Base-by-base conservation (phyloP, 2,113 vertebrate species). In the Podarcis muralis region DNA sequence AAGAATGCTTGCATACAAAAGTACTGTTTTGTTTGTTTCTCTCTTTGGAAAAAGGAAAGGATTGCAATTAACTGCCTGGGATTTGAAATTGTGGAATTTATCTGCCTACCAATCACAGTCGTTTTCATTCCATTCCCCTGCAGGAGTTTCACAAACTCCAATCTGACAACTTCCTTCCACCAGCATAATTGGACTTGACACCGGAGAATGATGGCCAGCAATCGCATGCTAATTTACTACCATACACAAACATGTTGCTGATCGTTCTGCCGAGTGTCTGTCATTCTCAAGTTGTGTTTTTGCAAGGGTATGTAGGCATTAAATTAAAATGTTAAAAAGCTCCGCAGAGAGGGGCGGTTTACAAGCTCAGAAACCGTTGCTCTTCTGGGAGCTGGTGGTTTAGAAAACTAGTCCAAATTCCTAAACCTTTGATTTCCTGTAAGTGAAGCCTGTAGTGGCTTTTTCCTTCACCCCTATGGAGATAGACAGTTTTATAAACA, bases 261-360 rank as follows among this genome's bases (percentile, higher is more conserved):
- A 92, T 91, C 87, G 86, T 92, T 86, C 91, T 91, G 91, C 87
- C 85, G 92, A 93, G 91, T 83, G 71, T 37, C 75, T 30, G 86
- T 91, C 65, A 81, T 82, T 79, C 79, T 86, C 84, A 87, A 32
- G 91, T 93, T 81, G 92, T 90, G 90, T 92, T 93, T 88, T 86
- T 89, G 84, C 88, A 88, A 81, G n/a, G 57, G 68, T 59, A 62
- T n/a, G 40, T 92, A 84, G 82, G 87, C 88, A 91, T 87, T 91
- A 92, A 94, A 95, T 66, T 93, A 84, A 93, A 89, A 82, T 72
- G 90, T 90, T 90, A 85, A 95, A 87, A 94, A 84, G 76, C n/a
- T 88, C 86, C n/a, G 15, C 30, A 23, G 86, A 71, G 72, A 78
- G 43, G 16, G 27, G 75, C 37, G 48, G 69, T 87, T 92, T 93